Conservation (phyloP, 2,797 vertebrate genomes). For the Pristis pectinata region DNA sequence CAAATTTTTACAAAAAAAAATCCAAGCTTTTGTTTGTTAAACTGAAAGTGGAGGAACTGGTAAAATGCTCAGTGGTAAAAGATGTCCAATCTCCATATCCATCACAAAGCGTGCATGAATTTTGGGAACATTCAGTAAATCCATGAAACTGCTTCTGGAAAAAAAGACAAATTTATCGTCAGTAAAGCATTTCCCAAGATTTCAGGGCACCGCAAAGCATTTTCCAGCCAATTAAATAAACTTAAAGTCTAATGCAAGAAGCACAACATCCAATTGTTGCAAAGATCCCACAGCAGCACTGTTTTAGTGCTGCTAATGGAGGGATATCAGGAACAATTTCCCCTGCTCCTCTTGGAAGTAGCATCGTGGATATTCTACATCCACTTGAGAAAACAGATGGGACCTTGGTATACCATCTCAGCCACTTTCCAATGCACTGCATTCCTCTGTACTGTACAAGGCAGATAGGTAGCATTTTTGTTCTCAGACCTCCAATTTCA, state of each 20-base stretch:
- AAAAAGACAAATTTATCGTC: neutral
- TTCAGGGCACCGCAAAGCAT: no score
- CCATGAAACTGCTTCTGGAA: neutral
- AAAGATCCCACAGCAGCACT: neutral
- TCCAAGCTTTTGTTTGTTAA: neutral
- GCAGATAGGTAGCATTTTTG: neutral
- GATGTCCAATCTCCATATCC: neutral
- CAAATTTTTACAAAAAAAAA: neutral
- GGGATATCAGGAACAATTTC: neutral
- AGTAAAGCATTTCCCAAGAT: no score
- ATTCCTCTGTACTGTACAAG: neutral
- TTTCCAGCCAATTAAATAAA: no score
- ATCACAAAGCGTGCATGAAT: neutral
- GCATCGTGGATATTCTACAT: neutral
- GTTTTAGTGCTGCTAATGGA: neutral
- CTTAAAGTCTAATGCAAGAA: no score
- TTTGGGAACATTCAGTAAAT: neutral
- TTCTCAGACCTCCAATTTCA: neutral
- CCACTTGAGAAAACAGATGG: neutral
- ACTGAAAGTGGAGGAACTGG: neutral
- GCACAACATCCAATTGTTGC: neutral
- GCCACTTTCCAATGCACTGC: neutral
- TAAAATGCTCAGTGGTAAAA: neutral
- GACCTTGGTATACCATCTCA: neutral
- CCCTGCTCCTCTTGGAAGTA: neutral